phyloP scores from a whole-genome alignment of 23 tunicate genomes.

The Pegea sp. region DNA sequence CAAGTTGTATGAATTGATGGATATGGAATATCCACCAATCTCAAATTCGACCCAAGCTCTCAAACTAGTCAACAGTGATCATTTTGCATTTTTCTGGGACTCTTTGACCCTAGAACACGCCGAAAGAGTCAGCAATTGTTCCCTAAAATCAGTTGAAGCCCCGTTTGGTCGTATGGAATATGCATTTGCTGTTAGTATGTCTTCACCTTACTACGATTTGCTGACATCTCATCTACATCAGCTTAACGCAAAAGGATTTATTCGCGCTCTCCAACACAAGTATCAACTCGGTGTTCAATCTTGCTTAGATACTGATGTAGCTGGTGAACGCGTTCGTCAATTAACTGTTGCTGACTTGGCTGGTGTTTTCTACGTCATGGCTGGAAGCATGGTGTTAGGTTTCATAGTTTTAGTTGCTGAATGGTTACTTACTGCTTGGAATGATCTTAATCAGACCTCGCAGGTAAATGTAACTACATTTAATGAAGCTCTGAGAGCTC shows the following conservation, averaged over 20 bases:
- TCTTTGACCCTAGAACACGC: constrained; percentile 40
- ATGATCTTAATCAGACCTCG: no score
- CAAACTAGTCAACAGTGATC: constrained; percentile 13
- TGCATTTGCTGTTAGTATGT: constrained; percentile 26
- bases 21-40: no score
- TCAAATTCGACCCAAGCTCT: constrained; percentile 16
- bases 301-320: constrained; percentile 5
- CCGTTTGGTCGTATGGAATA: constrained; percentile 57
- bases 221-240: constrained; percentile 10
- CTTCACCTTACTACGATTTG: constrained; percentile 15
- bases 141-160: constrained; percentile 22
- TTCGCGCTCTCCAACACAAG: constrained; percentile 10
- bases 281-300: constrained; percentile 15
- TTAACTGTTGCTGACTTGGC: constrained; percentile 48
- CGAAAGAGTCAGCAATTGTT: constrained; percentile 20
- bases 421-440: constrained; percentile 31
- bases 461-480: no score
- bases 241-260: constrained; percentile 26
- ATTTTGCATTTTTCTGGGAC: constrained; percentile 59
- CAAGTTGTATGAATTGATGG: constrained; percentile 7
- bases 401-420: constrained; percentile 25
- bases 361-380: constrained; percentile 62
- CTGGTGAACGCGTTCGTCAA: constrained; percentile 1
- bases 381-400: constrained; percentile 32
- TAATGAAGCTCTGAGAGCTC: no score